Conservation (phyloP, 2,113 vertebrate species). For the Gorsachius goisagi region DNA sequence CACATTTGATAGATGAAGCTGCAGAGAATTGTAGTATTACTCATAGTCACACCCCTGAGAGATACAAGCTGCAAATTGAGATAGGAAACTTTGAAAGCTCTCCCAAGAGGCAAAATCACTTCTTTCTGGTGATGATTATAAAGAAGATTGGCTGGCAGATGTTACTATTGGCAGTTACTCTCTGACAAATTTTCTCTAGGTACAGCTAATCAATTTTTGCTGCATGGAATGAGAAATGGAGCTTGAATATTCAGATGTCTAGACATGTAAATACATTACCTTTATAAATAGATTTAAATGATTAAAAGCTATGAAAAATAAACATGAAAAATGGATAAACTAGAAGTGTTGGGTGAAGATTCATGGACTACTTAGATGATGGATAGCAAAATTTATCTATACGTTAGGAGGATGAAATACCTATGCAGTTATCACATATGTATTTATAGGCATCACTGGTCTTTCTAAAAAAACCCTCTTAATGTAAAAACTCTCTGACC, state of each 20-base stretch:
- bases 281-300: constrained; percentile 60
- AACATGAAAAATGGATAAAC: constrained; percentile 48
- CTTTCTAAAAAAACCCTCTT: neutral
- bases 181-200: constrained; percentile 66
- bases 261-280: constrained; percentile 31
- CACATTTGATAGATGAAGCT: constrained; percentile 28
- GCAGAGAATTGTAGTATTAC: neutral
- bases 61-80: constrained; percentile 30
- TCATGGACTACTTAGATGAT: neutral
- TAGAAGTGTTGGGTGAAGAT: neutral
- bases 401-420: neutral
- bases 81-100: constrained; percentile 35
- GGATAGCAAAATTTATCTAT: neutral
- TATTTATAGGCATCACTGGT: neutral
- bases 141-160: constrained; percentile 64
- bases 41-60: constrained; percentile 25
- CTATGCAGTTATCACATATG: neutral
- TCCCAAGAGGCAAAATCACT: constrained; percentile 59
- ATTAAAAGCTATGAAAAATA: constrained; percentile 45
- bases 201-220: constrained; percentile 57
- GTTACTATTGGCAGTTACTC: constrained; percentile 67
- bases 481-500: neutral
- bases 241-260: constrained; percentile 16
- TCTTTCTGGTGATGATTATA: constrained; percentile 61
- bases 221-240: constrained; percentile 39